These are phyloP conservation scores for Drosophila fulvimacula DNA, from an alignment of 2,888 invertebrate species.

Conservation along the genomic window DNA sequence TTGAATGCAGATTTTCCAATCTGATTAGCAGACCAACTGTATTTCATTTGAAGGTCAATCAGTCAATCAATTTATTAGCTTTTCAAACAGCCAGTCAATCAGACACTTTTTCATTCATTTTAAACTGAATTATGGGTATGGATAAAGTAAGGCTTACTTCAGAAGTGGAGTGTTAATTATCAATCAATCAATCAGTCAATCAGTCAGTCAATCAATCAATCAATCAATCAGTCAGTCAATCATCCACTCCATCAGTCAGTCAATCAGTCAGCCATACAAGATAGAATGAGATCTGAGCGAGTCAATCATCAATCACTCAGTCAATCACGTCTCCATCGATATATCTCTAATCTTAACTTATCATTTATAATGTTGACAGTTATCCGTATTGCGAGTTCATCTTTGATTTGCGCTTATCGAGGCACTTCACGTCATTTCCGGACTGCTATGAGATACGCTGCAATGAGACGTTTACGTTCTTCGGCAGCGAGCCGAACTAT, in stretches of 20 bases:
- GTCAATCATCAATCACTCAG: neutral
- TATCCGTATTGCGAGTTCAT: slow-evolving; percentile 83
- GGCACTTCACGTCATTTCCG: slow-evolving; percentile 82
- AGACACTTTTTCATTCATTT: neutral
- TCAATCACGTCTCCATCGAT: neutral
- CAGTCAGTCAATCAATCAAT: neutral
- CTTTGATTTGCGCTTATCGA: slow-evolving; percentile 82
- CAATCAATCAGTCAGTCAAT: neutral
- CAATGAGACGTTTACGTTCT: slow-evolving; percentile 82
- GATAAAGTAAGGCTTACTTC: neutral
- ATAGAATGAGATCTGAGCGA: neutral
- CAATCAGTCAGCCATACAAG: neutral
- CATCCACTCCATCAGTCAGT: neutral
- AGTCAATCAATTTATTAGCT: neutral
- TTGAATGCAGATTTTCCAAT: neutral
- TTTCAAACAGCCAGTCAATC: neutral
- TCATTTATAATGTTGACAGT: slow-evolving; percentile 53
- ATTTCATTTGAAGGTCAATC: neutral
- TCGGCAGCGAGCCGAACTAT: slow-evolving; percentile 57
- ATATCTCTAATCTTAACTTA: neutral
- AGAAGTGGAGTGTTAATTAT: neutral
- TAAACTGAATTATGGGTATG: neutral
- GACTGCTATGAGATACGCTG: slow-evolving; percentile 83
- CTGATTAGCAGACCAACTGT: neutral
- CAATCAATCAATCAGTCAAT: neutral